Conservation (phyloP, 1,140 invertebrate species). For the Magallana ariakensis region DNA sequence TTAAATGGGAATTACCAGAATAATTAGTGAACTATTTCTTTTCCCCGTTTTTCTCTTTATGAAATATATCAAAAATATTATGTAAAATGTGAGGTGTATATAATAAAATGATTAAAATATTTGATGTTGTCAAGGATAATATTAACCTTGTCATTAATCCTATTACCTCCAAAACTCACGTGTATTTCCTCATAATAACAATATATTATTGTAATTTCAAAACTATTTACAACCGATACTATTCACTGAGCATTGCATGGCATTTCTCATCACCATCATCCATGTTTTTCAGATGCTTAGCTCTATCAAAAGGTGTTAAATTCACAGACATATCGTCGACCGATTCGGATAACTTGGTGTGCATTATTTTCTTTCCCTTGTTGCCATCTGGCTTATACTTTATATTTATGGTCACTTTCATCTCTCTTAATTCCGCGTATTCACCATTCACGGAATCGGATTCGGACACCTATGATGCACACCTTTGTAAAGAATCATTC, state of each 20-base stretch:
- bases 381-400: slow-evolving; percentile 40
- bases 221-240: not conserved
- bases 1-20: too few species aligned
- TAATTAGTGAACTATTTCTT: too few species aligned
- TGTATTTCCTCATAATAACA: too few species aligned
- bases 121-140: too few species aligned
- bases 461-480: not conserved
- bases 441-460: slow-evolving; percentile 6
- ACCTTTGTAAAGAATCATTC: not conserved
- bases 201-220: too few species aligned
- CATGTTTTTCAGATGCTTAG: not conserved
- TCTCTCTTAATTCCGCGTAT: slow-evolving; percentile 47
- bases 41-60: too few species aligned
- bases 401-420: slow-evolving; percentile 54
- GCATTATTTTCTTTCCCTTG: not conserved
- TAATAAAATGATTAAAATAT: too few species aligned
- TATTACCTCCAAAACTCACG: too few species aligned
- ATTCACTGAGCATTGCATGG: not conserved
- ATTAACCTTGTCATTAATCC: too few species aligned
- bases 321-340: not conserved
- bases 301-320: slow-evolving; percentile 8
- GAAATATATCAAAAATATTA: too few species aligned
- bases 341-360: not conserved
- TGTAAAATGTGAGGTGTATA: too few species aligned
- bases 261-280: not conserved